phyloP scores from a whole-genome alignment of 2,113 vertebrate species.

The Edolisoma coerulescens region DNA sequence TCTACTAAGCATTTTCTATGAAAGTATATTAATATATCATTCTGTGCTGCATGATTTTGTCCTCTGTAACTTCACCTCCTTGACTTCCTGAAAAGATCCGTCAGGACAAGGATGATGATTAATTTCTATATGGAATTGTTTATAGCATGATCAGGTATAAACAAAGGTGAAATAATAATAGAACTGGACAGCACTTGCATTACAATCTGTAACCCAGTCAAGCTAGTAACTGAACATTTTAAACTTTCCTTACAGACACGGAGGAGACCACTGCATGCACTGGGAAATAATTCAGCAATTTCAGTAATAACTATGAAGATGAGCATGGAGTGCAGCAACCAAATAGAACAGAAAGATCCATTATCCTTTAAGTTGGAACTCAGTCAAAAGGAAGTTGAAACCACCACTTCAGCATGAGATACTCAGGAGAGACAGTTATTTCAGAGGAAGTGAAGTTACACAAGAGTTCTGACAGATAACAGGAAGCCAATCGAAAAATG shows the following conservation, averaged over 20 bases:
- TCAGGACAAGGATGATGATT: background rate
- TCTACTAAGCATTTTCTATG: background rate
- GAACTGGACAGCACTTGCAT: background rate
- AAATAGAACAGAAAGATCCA: constrained; percentile 31
- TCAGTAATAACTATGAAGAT: constrained; percentile 14
- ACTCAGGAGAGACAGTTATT: constrained; percentile 35
- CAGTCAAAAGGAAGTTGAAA: constrained; percentile 44
- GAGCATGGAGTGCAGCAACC: background rate
- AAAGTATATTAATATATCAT: background rate
- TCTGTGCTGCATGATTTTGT: background rate
- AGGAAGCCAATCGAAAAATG: constrained; percentile 44
- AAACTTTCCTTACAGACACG: background rate
- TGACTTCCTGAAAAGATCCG: background rate
- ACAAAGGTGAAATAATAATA: background rate
- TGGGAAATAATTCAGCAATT: background rate
- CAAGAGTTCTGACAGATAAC: constrained; percentile 46
- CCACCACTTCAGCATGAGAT: background rate
- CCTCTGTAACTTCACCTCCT: background rate
- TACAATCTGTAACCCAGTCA: background rate
- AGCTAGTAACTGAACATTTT: background rate
- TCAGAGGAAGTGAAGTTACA: constrained; percentile 54
- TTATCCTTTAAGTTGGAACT: constrained; percentile 29
- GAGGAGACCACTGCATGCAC: background rate
- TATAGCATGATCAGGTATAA: background rate
- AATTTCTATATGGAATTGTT: background rate